Percentiles rank a stretch among this genome's conserved stretches.
phyloP scores from a whole-genome alignment of 2,797 vertebrate genomes.

The Xiphophorus birchmanni region DNA sequence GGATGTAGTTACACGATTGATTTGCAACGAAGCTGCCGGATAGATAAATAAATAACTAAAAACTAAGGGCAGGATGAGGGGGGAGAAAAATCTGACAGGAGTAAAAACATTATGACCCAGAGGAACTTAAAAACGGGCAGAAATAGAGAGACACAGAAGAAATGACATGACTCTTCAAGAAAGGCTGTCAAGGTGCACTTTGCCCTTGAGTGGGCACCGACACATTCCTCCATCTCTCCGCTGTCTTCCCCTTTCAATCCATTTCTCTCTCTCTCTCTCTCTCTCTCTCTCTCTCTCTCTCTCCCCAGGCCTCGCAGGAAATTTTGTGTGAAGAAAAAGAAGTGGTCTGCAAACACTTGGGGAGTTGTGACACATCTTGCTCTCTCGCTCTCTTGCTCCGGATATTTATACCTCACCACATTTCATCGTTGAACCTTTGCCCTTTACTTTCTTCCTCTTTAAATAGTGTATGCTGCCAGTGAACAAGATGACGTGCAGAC shows the following conservation, averaged over 20 bases:
- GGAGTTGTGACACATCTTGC: conserved; percentile 46
- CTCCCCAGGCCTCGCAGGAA: conserved; percentile 44
- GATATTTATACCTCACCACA: conserved; percentile 48
- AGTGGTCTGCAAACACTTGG: conserved; percentile 43
- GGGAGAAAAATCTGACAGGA: conserved; percentile 11
- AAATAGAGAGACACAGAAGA: conserved; percentile 7
- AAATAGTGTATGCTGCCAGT: neutral
- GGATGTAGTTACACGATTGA: neutral
- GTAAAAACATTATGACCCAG: conserved; percentile 8
- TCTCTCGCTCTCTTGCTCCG: conserved; percentile 27
- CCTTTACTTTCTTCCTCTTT: conserved; percentile 25
- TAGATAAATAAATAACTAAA: neutral
- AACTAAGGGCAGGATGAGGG: neutral
- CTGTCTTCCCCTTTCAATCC: conserved; percentile 27
- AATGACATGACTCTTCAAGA: conserved; percentile 27
- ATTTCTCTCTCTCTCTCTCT: conserved; percentile 48
- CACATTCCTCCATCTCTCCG: conserved; percentile 41
- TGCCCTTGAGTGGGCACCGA: conserved; percentile 69
- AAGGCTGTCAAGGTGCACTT: conserved; percentile 66
- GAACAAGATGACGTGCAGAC: neutral
- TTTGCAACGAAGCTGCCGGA: neutral
- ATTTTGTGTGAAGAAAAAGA: conserved; percentile 48
- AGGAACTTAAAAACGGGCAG: conserved; percentile 13
- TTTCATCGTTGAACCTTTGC: conserved; percentile 4
- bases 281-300: conserved; percentile 48